Evolutionary conservation across 1,140 invertebrate species (phyloP).

Genomic region (Trichonephila clavata): DNA sequence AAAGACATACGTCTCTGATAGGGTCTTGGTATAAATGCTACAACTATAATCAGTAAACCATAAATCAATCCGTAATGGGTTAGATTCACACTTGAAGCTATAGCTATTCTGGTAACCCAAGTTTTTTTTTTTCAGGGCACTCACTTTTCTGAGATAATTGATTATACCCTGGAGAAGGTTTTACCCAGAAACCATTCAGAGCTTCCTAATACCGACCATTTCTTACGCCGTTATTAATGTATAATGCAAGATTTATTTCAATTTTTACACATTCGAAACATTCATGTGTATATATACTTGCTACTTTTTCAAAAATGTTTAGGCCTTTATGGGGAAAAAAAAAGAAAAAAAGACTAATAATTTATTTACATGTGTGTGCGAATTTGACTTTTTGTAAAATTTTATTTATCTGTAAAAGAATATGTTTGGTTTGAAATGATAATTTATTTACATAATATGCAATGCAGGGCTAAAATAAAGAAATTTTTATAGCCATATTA

Average conservation of each 20-base stretch:
- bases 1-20: neutral
- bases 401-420: no score
- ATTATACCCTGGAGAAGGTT: neutral
- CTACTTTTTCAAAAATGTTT: no score
- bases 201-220: neutral
- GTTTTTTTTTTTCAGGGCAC: neutral
- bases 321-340: no score
- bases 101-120: neutral
- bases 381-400: no score
- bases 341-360: neutral
- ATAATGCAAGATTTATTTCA: neutral
- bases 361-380: neutral
- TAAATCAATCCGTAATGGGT: slow-evolving; percentile 26
- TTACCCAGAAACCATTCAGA: neutral
- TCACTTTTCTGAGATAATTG: slow-evolving; percentile 17
- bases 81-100: neutral
- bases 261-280: neutral
- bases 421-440: no score
- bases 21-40: slow-evolving; percentile 5
- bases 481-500: no score
- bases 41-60: slow-evolving; percentile 20
- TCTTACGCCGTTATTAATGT: neutral
- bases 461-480: no score
- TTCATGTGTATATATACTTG: no score
- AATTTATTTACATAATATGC: no score